These are phyloP conservation scores for Pterobdella sp. DNA, from an alignment of 2,888 invertebrate genomes.

Conservation along the genomic window DNA sequence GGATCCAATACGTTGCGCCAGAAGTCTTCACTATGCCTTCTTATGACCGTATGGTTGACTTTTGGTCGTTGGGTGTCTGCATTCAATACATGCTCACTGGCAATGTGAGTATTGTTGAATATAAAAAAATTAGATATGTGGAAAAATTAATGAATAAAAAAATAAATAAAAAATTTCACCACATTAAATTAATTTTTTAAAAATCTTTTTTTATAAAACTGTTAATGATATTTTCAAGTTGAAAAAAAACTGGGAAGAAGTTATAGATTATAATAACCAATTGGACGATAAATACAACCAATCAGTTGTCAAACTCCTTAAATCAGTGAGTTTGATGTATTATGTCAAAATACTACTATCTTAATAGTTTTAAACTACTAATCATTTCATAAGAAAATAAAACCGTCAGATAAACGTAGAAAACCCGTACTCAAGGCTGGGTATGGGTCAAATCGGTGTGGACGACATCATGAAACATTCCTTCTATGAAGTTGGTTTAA, in stretches of 20 bases:
- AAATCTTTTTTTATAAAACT: background rate
- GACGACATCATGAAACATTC: conserved; percentile 24
- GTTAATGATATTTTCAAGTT: conserved; percentile 15
- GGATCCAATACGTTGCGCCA: conserved; percentile 25
- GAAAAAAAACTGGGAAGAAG: conserved; percentile 21
- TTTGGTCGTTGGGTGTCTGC: conserved; percentile 24
- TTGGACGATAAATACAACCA: background rate
- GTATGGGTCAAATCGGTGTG: conserved; percentile 2
- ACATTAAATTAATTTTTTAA: conserved; percentile 6
- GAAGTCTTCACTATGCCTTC: conserved; percentile 2
- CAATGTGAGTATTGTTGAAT: background rate
- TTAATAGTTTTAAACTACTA: too few species aligned
- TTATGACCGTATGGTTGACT: conserved; percentile 16
- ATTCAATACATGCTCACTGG: conserved; percentile 24
- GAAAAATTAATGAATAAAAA: background rate
- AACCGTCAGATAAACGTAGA: too few species aligned
- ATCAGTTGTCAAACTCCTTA: conserved; percentile 12
- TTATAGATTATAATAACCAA: background rate
- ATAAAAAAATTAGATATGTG: background rate
- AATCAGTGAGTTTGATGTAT: background rate
- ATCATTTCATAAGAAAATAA: too few species aligned
- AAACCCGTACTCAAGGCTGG: conserved; percentile 17
- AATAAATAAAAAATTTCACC: too few species aligned
- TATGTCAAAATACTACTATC: too few species aligned
- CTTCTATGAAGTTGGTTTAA: conserved; percentile 20